Evolutionary conservation across 2,888 invertebrate species (phyloP), one percentile per base, ranked within the genome.

Genomic region (Cylloceria caligata): DNA sequence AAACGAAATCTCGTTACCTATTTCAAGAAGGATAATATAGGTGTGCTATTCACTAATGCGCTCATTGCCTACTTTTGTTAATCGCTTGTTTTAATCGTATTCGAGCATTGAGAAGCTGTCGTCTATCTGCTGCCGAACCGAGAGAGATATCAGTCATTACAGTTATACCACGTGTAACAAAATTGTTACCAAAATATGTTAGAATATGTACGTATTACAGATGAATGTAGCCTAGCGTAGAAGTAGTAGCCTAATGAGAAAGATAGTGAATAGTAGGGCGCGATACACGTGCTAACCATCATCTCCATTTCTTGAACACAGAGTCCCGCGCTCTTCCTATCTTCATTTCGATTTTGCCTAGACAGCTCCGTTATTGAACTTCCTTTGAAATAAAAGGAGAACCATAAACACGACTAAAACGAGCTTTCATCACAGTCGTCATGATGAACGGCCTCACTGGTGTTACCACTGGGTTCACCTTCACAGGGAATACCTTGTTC

Each of bases 281-380:
- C 36, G 24, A 55, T 13, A 13, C 55, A 69, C 55, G 39, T 55
- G 39, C 36, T 55, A 69, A 69, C 52, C 21, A 55, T 55, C 52
- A 39, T 19, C 55, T 69, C 27, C 16, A n/a, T 21, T 69, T 39
- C n/a, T 13, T 21, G 19, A 62, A 64, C 21, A 6, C 21, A 64
- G 13, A 19, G 62, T 9, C 39, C 11, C 39, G 19, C 62, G 6
- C 13, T 9, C 24, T 36, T 34, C 60, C 19, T 16, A 19, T 24
- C 34, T 49, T 42, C 65, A 4, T 34, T 52, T 39, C 16, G 24
- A 21, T 55, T 21, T 30, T 36, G 16, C 52, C 6, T 36, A 7
- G 7, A 42, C 24, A 42, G n/a, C 55, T 55, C 21, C 55, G 39
- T 55, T 34, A 39, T 55, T 60, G 9, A 16, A 7, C 42, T 30